Conservation (phyloP, 2,797 vertebrate species). For the Bradypodion pumilum region DNA sequence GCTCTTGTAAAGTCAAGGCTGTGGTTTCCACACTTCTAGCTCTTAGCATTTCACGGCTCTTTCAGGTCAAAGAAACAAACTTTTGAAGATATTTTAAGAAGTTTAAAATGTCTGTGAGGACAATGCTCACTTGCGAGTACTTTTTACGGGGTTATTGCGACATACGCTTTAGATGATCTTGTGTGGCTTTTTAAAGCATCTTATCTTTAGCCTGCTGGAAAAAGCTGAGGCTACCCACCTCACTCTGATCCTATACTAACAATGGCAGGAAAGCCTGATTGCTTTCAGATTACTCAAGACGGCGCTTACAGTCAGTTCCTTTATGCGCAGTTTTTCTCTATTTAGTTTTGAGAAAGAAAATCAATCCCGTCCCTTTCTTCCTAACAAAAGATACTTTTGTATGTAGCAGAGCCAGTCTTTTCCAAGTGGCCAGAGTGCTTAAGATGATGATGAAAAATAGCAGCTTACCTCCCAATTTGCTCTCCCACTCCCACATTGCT, state of each 20-base stretch:
- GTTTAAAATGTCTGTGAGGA: too few relatives aligned
- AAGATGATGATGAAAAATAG: slow-evolving; percentile 48
- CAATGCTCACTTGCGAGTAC: too few relatives aligned
- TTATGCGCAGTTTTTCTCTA: slow-evolving; percentile 36
- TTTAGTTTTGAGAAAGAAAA: slow-evolving; percentile 57
- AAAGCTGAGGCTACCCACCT: not conserved
- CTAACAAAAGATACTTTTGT: slow-evolving; percentile 41
- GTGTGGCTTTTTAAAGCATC: slow-evolving; percentile 6
- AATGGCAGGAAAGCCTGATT: not conserved
- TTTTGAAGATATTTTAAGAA: too few relatives aligned
- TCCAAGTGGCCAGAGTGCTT: slow-evolving; percentile 38
- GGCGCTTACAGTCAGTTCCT: slow-evolving; percentile 26
- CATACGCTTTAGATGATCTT: not conserved
- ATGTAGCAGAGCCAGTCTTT: slow-evolving; percentile 28
- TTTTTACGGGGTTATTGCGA: not conserved
- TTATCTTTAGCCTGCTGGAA: slow-evolving; percentile 23
- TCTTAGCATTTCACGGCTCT: too few relatives aligned
- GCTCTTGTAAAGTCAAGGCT: too few relatives aligned
- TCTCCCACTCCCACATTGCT: not conserved
- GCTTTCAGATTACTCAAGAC: slow-evolving; percentile 32
- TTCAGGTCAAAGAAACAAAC: too few relatives aligned
- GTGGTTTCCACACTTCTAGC: too few relatives aligned
- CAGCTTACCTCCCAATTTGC: slow-evolving; percentile 36
- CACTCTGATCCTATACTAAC: slow-evolving; percentile 14
- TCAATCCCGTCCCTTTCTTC: slow-evolving; percentile 2